A percentile compares a stretch with the other conserved stretches of the same genome.
Evolutionary conservation across 2,113 vertebrate species (phyloP).

Genomic region (Antechinus stuartii): DNA sequence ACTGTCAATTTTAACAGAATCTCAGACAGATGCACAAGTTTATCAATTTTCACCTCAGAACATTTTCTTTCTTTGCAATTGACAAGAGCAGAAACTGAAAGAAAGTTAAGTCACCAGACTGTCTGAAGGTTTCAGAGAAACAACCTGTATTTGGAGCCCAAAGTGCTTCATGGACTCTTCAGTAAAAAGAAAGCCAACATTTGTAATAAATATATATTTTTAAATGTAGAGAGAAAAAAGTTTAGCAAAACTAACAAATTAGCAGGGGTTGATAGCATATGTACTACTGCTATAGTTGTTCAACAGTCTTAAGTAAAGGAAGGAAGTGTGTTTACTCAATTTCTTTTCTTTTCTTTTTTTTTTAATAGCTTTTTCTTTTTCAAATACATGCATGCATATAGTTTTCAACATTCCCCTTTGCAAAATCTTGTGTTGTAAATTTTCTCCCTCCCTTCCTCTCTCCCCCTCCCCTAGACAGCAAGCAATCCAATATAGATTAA

Average conservation of each 20-base stretch:
- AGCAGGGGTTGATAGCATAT: background rate
- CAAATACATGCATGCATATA: no score
- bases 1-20: background rate
- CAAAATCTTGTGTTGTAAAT: no score
- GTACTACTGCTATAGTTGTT: background rate
- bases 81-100: background rate
- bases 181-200: background rate
- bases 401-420: no score
- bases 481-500: no score
- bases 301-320: background rate
- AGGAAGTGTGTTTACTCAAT: background rate
- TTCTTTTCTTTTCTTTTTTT: background rate
- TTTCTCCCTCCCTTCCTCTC: no score
- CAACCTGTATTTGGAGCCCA: background rate
- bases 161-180: background rate
- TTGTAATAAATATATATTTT: background rate
- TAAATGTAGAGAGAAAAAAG: background rate
- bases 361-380: no score
- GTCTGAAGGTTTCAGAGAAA: background rate
- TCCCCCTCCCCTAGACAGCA: no score
- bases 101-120: background rate
- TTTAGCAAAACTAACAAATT: background rate
- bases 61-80: background rate
- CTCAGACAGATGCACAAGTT: constrained; percentile 3
- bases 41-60: background rate